Percentiles rank a stretch among this genome's conserved stretches.
Conservation (phyloP, 2,113 vertebrate species). For the Platanista minor region DNA sequence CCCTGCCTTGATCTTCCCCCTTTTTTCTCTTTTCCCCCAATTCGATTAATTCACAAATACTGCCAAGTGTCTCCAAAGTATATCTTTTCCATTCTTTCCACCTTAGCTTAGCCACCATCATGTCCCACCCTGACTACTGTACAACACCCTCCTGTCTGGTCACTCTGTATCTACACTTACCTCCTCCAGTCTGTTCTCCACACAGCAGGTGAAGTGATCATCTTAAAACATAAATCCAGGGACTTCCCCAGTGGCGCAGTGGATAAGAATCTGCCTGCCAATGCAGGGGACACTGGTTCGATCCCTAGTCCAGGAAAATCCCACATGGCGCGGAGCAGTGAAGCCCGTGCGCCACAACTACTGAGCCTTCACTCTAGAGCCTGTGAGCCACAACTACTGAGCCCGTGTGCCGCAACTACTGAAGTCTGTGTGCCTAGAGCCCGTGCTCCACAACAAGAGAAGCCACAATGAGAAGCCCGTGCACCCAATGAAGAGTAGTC, state of each 20-base stretch:
- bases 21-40: not conserved
- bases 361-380: too few relatives aligned
- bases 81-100: not conserved
- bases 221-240: not conserved
- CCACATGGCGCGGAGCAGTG: rapidly evolving
- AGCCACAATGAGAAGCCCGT: too few relatives aligned
- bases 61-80: not conserved
- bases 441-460: too few relatives aligned
- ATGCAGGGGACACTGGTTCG: too few relatives aligned
- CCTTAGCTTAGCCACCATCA: not conserved
- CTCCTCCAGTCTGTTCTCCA: not conserved
- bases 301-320: too few relatives aligned
- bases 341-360: too few relatives aligned
- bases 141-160: not conserved
- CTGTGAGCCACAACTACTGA: too few relatives aligned
- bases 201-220: not conserved
- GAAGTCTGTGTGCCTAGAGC: rapidly evolving
- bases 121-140: not conserved
- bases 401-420: too few relatives aligned
- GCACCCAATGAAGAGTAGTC: too few relatives aligned
- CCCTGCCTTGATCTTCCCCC: not conserved
- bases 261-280: too few relatives aligned
- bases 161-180: not conserved
- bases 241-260: too few relatives aligned
- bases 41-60: not conserved